Base-by-base conservation (phyloP, 1,140 invertebrate species). In the Brachystomella parvula region DNA sequence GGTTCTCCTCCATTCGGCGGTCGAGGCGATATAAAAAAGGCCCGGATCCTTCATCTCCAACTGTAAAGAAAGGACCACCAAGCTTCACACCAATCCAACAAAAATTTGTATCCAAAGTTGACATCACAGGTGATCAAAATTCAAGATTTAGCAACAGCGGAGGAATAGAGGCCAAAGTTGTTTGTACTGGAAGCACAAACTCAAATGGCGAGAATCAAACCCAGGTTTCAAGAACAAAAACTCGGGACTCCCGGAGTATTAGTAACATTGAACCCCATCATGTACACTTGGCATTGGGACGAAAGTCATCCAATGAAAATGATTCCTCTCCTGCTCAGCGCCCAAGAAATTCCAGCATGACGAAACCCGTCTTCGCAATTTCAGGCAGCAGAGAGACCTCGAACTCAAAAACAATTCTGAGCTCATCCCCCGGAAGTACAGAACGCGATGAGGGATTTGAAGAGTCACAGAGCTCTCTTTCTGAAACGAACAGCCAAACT, bases 361-460 rank as follows among this genome's bases (percentile, higher is more conserved):
- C 6, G 35, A 64, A 0, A 28, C 31, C n/a, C 12, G 12, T 26
- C 30, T 39, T 47, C 3, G 24, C 33, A 1, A 61, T 61, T 65
- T 39, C 31, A 44, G 33, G 28, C 26, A n/a, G 3, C 19, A n/a
- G n/a, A n/a, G n/a, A n/a, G n/a, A n/a, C n/a, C n/a, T n/a, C n/a
- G n/a, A n/a, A n/a, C 30, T 67, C 68, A 24, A 67, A 69, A 31
- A 31, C 30, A 0, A 21, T 56, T 2, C 63, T 72, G 0, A 68
- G 57, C 31, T 62, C 70, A 31, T 66, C 68, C 28, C 63, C 71
- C 30, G 64, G 67, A 49, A 68, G 66, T 62, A 44, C 66, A 26
- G 64, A 72, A 47, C 87, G 89, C 70, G 90, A 94, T 75, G 90
- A 93, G 80, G 90, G 90, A 9, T 93, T 93, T 74, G 90, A 94